These are phyloP conservation scores for Physocephala rufipes DNA, from an alignment of 2,888 invertebrate genomes.

Conservation along the genomic window DNA sequence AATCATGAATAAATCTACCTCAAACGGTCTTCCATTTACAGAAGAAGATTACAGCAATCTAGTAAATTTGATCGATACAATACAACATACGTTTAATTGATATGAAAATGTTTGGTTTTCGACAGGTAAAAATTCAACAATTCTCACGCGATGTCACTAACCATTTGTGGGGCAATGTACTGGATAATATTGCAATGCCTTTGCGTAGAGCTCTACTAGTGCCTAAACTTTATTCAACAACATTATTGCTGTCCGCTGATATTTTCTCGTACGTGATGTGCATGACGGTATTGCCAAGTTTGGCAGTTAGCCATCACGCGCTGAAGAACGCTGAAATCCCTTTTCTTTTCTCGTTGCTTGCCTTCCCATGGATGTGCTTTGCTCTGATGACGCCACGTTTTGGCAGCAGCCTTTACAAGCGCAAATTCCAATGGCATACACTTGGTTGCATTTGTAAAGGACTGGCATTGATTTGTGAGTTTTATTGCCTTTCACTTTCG, in stretches of 20 bases:
- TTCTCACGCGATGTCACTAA: slow-evolving; percentile 59
- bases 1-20: slow-evolving; percentile 51
- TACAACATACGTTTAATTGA: not conserved
- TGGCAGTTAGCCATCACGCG: slow-evolving; percentile 62
- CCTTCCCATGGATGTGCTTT: slow-evolving; percentile 66
- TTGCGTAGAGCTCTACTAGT: slow-evolving; percentile 60
- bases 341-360: slow-evolving; percentile 63
- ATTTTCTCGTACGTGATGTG: slow-evolving; percentile 66
- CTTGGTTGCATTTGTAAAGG: slow-evolving; percentile 62
- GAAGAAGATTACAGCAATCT: slow-evolving; percentile 44
- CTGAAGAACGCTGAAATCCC: slow-evolving; percentile 65
- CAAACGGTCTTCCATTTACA: slow-evolving; percentile 46
- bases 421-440: slow-evolving; percentile 62
- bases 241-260: slow-evolving; percentile 60
- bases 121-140: slow-evolving; percentile 56
- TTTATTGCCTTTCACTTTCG: not conserved
- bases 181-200: slow-evolving; percentile 59
- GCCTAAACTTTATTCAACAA: slow-evolving; percentile 62
- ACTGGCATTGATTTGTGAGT: slow-evolving; percentile 61
- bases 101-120: not conserved
- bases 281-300: slow-evolving; percentile 61
- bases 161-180: slow-evolving; percentile 58
- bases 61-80: slow-evolving; percentile 36
- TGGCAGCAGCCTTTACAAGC: slow-evolving; percentile 59
- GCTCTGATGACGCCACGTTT: slow-evolving; percentile 65